Evolutionary conservation across 2,113 vertebrate species (phyloP), one percentile per base, ranked within the genome.

Genomic region (Casuarius casuarius): DNA sequence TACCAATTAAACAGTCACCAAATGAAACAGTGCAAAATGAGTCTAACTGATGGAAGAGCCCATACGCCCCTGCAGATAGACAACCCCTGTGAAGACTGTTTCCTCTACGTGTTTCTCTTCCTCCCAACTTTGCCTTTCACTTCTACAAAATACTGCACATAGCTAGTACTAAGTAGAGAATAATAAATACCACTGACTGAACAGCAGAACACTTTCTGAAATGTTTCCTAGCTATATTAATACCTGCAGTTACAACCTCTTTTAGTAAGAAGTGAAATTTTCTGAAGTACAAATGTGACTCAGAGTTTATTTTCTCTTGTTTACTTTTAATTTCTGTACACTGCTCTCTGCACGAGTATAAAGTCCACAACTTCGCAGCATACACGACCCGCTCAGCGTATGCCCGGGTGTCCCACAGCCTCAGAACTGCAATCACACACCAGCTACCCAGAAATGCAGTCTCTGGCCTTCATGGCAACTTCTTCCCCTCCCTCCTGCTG

Each of bases 331-430:
- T 35, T 38, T 81, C 67, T 33, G 5, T 54, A 48, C 42, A 22
- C 15, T 3, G 1, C 25, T n/a, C 63, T 3, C 21, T 2, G 1
- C 20, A 6, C 2, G 0, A 44, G 58, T 4, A 7, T 3, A 0
- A 31, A 62, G 15, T 1, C 63, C 74, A 2, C 14, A 21, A 66
- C 23, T 38, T 3, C 2, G 35, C 58, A 12, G n/a, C 0, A 0
- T 1, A 13, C 23, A 10, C 75, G 28, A 5, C 12, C 7, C 7
- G 1, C 15, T 33, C 20, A 15, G 40, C 6, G 0, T 8, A 2
- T 6, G 1, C 49, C 54, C 31, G 3, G 29, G 31, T 0, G 4
- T 8, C 56, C 58, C 22, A 2, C 59, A 16, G 48, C 54, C 56
- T 26, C 68, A 3, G 33, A 2, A 1, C 29, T 0, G 4, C 10